A percentile compares a stretch with the other conserved stretches of the same genome.
Conservation (phyloP, 2,113 vertebrate genomes). For the Columbina picui region DNA sequence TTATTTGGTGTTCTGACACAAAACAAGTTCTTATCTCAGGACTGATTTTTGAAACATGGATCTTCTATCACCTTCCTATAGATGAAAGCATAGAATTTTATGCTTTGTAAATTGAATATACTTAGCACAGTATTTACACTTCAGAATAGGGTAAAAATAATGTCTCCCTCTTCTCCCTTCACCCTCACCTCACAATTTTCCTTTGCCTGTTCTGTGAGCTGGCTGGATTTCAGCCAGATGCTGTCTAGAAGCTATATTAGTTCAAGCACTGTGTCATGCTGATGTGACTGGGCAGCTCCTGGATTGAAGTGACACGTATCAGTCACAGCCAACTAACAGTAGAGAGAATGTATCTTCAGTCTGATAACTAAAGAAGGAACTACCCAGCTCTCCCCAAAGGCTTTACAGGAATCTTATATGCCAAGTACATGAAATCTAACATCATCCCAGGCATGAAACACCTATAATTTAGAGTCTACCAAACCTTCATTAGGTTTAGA, state of each 20-base stretch:
- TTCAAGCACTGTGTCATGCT: not conserved
- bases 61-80: not conserved
- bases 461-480: not conserved
- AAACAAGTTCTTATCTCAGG: not conserved
- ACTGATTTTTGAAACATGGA: not conserved
- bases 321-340: fast-evolving
- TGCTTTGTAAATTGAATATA: not conserved
- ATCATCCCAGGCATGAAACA: not conserved
- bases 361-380: not conserved
- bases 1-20: not conserved
- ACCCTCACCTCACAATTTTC: not conserved
- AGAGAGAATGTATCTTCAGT: not conserved
- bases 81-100: not conserved
- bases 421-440: not conserved
- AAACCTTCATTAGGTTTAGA: not conserved
- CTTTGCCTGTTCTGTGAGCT: not conserved
- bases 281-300: not conserved
- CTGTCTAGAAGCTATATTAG: not conserved
- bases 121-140: not conserved
- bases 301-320: not conserved
- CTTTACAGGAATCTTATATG: not conserved
- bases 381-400: not conserved
- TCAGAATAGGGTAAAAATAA: not conserved
- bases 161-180: not conserved
- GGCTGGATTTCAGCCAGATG: not conserved